Conservation (phyloP, 37 sponge, comb jelly and placozoan species). For the Axinella damicornis region DNA sequence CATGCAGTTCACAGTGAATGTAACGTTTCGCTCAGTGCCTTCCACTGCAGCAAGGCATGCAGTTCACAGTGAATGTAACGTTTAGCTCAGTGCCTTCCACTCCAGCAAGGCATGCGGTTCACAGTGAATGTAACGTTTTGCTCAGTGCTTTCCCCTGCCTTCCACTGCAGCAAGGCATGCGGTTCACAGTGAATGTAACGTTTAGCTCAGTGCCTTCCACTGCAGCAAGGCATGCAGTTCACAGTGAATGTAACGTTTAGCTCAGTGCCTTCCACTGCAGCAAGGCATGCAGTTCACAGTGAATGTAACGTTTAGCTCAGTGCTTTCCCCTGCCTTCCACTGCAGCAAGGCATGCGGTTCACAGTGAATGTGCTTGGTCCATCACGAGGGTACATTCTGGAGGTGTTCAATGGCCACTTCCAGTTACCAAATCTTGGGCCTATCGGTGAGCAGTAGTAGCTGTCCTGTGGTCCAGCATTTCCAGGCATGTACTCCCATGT, state of each 20-base stretch:
- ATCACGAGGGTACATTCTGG: constrained; percentile 94
- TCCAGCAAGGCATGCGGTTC: no score
- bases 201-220: no score
- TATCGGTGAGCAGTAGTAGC: constrained; percentile 63
- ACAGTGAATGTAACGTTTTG: no score
- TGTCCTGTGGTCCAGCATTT: background rate
- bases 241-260: no score
- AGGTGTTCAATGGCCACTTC: constrained; percentile 95
- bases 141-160: background rate
- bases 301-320: no score
- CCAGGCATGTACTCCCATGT: background rate
- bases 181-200: constrained; percentile 91
- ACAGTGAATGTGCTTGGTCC: constrained; percentile 82
- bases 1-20: constrained; percentile 86
- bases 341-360: constrained; percentile 97
- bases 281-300: no score
- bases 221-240: no score
- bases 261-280: no score
- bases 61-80: no score
- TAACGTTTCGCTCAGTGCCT: no score
- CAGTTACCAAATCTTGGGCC: constrained; percentile 98
- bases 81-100: no score
- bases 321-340: background rate
- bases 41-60: no score
- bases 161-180: constrained; percentile 91